A percentile compares a stretch with the other conserved stretches of the same genome.
These are phyloP conservation scores for Acheta domesticus DNA, from an alignment of 2,888 invertebrate species.

Conservation along the genomic window DNA sequence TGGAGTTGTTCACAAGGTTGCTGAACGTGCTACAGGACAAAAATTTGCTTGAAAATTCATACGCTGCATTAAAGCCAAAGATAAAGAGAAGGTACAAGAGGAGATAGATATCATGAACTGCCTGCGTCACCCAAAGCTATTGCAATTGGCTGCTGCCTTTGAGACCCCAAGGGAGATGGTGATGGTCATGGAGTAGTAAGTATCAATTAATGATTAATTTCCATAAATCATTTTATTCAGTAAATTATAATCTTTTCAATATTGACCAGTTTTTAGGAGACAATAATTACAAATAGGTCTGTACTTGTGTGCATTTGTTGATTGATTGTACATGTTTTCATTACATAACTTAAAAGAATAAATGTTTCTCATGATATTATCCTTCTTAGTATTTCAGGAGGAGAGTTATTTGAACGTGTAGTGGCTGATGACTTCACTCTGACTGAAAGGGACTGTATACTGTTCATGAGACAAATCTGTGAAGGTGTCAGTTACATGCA, in stretches of 20 bases:
- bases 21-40: constrained; percentile 61
- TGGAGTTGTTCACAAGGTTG: constrained; percentile 66
- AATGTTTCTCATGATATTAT: background rate
- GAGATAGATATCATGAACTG: constrained; percentile 86
- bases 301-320: background rate
- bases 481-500: constrained; percentile 91
- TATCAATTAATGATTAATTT: constrained; percentile 39
- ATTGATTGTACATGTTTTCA: background rate
- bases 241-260: no score
- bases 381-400: constrained; percentile 75
- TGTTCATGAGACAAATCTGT: constrained; percentile 87
- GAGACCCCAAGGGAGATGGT: constrained; percentile 71
- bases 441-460: constrained; percentile 79
- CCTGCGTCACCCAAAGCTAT: constrained; percentile 77
- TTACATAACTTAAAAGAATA: background rate
- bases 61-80: constrained; percentile 67
- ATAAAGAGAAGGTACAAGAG: constrained; percentile 70
- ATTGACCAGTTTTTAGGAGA: no score
- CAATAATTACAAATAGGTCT: background rate
- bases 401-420: constrained; percentile 89
- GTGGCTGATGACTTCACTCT: constrained; percentile 89
- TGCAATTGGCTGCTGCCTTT: constrained; percentile 79
- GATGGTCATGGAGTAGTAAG: constrained; percentile 90
- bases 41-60: constrained; percentile 81
- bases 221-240: no score